Conservation (phyloP, 1,140 invertebrate genomes). For the Drosophila dunni region DNA sequence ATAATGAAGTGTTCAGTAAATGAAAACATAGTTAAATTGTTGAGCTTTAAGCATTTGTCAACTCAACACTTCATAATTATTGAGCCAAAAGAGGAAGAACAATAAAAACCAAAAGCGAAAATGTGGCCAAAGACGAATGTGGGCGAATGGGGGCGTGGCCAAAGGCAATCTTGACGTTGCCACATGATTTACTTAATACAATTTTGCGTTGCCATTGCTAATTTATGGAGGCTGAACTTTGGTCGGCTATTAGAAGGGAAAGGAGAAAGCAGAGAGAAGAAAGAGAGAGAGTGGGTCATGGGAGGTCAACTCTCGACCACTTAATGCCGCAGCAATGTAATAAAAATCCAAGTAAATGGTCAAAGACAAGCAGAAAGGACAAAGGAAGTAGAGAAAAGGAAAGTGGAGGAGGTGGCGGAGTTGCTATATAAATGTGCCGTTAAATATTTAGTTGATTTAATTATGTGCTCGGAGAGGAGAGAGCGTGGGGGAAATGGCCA, state of each 20-base stretch:
- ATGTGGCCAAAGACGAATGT: neutral
- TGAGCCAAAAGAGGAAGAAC: conserved; percentile 16
- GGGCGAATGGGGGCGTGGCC: conserved; percentile 9
- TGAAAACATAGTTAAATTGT: conserved; percentile 1
- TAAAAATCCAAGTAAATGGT: conserved; percentile 69
- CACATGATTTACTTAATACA: conserved; percentile 74
- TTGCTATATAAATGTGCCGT: conserved; percentile 72
- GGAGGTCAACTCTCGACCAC: conserved; percentile 52
- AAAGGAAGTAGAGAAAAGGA: neutral
- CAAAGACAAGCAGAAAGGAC: conserved; percentile 22
- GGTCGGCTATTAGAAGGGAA: neutral
- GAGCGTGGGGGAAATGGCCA: conserved; percentile 28
- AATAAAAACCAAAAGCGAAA: conserved; percentile 18
- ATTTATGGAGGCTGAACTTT: conserved; percentile 56
- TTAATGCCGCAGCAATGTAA: conserved; percentile 74
- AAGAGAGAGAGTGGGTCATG: neutral
- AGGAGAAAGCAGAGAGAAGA: conserved; percentile 1
- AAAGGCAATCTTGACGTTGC: conserved; percentile 30
- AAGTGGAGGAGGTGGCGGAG: conserved; percentile 10
- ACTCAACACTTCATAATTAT: conserved; percentile 47
- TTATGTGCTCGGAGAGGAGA: conserved; percentile 61
- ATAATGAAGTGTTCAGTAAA: neutral
- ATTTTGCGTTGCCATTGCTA: conserved; percentile 59
- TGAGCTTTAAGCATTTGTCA: conserved; percentile 28
- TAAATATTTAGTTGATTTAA: conserved; percentile 84